Conservation (phyloP, 2,113 vertebrate species). For the Melanostigma gelatinosum region DNA sequence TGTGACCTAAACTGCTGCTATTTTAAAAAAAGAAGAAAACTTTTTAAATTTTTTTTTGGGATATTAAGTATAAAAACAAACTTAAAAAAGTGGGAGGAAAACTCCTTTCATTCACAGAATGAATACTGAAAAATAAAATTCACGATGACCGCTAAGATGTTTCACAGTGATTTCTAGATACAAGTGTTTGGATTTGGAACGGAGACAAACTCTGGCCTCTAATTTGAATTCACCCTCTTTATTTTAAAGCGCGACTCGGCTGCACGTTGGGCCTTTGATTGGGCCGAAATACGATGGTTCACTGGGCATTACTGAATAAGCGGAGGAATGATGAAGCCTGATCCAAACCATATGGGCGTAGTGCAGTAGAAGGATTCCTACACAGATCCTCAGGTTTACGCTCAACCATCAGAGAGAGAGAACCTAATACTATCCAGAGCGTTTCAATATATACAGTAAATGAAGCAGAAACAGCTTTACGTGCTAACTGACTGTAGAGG, state of each 20-base stretch:
- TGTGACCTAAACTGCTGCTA: conserved; percentile 26
- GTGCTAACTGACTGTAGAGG: conserved; percentile 25
- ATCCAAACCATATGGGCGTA: conserved; percentile 73
- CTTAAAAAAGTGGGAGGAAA: conserved; percentile 37
- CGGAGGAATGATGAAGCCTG: conserved; percentile 60
- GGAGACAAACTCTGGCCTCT: conserved; percentile 13
- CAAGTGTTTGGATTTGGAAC: conserved; percentile 6
- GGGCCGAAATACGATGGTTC: conserved; percentile 54
- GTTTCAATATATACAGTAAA: conserved; percentile 39
- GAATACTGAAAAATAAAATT: conserved; percentile 68
- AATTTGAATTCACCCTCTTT: conserved; percentile 33
- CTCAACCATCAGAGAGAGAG: conserved; percentile 53
- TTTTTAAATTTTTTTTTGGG: too few species aligned
- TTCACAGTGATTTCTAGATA: conserved; percentile 32
- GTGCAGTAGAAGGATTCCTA: conserved; percentile 49
- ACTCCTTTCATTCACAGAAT: conserved; percentile 85
- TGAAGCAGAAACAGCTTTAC: conserved; percentile 45
- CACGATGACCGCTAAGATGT: conserved; percentile 13
- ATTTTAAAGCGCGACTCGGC: conserved; percentile 34
- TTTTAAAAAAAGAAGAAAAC: not conserved
- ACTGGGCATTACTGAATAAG: conserved; percentile 55
- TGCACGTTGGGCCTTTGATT: conserved; percentile 63
- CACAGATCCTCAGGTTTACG: conserved; percentile 64
- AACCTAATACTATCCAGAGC: conserved; percentile 61
- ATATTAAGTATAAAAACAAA: conserved; percentile 55